phyloP scores from a whole-genome alignment of 1,140 invertebrate genomes.

The Panagrolaimus sp. region DNA sequence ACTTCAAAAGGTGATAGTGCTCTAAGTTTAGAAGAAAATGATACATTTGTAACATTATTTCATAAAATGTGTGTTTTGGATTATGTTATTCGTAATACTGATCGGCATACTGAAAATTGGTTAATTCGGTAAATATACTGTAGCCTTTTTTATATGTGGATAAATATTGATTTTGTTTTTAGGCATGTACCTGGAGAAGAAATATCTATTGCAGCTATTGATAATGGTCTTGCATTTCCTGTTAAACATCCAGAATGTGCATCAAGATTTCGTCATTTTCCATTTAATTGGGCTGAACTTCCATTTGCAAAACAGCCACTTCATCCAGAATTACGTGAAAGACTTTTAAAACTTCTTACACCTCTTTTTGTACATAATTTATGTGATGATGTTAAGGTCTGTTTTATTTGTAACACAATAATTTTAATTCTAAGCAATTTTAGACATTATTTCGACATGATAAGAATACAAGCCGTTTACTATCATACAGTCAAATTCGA shows the following conservation, averaged over 20 bases:
- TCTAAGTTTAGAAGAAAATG: constrained; percentile 32
- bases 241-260: constrained; percentile 48
- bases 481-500: constrained; percentile 38
- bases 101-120: constrained; percentile 50
- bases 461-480: constrained; percentile 24
- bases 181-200: constrained; percentile 48
- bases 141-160: too few relatives aligned
- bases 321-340: constrained; percentile 23
- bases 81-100: constrained; percentile 50
- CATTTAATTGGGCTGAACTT: constrained; percentile 42
- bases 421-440: too few relatives aligned
- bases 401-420: background rate
- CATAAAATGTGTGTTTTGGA: constrained; percentile 49
- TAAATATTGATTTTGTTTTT: too few relatives aligned
- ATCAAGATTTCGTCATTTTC: constrained; percentile 43
- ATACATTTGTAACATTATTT: constrained; percentile 35
- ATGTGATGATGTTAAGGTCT: constrained; percentile 39
- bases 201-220: constrained; percentile 46
- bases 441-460: constrained; percentile 31
- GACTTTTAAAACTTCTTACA: constrained; percentile 37
- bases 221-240: constrained; percentile 53
- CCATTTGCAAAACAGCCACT: constrained; percentile 34
- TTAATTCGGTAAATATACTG: constrained; percentile 31
- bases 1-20: constrained; percentile 30
- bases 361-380: constrained; percentile 40